Percentiles rank a stretch among this genome's conserved stretches.
phyloP scores from a whole-genome alignment of 1,140 invertebrate species.

The Belonocnema kinseyi region DNA sequence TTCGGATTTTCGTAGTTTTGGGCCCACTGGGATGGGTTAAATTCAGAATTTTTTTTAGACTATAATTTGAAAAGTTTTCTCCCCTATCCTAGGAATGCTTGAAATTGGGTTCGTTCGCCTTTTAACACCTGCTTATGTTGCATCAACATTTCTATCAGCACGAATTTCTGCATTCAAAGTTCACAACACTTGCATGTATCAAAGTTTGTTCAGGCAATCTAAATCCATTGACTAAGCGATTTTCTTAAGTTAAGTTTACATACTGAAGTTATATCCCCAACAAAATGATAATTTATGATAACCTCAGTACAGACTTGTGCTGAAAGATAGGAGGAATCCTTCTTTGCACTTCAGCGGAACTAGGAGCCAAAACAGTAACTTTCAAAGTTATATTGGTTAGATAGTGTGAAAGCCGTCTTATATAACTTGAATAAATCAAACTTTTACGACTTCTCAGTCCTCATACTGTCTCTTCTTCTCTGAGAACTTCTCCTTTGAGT shows the following conservation, averaged over 20 bases:
- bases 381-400: conserved; percentile 2
- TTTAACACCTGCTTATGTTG: too few relatives aligned
- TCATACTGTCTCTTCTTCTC: background rate
- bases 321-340: conserved; percentile 2
- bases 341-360: conserved; percentile 10
- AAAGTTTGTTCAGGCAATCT: background rate
- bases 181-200: too few relatives aligned
- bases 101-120: too few relatives aligned
- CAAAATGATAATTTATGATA: conserved; percentile 15
- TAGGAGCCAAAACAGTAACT: conserved; percentile 16
- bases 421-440: conserved; percentile 10
- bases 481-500: background rate
- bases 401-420: background rate
- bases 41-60: too few relatives aligned
- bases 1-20: too few relatives aligned
- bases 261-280: conserved; percentile 16
- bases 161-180: too few relatives aligned
- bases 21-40: too few relatives aligned
- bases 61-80: too few relatives aligned
- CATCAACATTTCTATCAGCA: too few relatives aligned
- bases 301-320: background rate
- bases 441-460: too few relatives aligned
- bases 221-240: conserved; percentile 9
- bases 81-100: too few relatives aligned
- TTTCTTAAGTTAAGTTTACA: background rate